Percentiles rank a stretch among this genome's conserved stretches.
Evolutionary conservation across 2,888 invertebrate genomes (phyloP).

Genomic region (Tolmerus cingulatus): DNA sequence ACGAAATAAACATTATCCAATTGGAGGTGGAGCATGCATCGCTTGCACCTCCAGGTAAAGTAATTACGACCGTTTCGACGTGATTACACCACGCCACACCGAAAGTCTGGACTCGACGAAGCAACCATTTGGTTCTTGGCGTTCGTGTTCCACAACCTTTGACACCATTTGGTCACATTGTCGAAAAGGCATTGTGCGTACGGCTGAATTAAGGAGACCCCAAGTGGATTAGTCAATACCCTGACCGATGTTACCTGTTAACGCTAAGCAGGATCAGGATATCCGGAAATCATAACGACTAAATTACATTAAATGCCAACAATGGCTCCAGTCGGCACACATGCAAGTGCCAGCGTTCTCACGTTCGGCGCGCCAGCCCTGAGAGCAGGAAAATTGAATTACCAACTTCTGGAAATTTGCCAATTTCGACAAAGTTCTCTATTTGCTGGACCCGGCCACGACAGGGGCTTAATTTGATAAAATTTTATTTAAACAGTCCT

Average conservation of each 20-base stretch:
- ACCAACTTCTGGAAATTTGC: neutral
- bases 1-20: neutral
- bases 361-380: neutral
- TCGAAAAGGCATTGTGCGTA: neutral
- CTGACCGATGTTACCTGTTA: neutral
- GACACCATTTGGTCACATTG: neutral
- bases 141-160: neutral
- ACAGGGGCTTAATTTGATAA: neutral
- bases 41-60: neutral
- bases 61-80: neutral
- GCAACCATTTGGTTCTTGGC: neutral
- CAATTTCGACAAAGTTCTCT: neutral
- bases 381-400: neutral
- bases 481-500: neutral
- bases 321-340: neutral
- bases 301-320: neutral
- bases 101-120: neutral
- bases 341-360: neutral
- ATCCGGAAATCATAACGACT: neutral
- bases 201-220: neutral
- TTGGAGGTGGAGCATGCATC: neutral
- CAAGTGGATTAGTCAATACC: neutral
- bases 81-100: neutral
- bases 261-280: neutral
- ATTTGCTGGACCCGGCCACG: neutral